Conservation (phyloP, 2,888 invertebrate species). For the Gymnocheta viridis region DNA sequence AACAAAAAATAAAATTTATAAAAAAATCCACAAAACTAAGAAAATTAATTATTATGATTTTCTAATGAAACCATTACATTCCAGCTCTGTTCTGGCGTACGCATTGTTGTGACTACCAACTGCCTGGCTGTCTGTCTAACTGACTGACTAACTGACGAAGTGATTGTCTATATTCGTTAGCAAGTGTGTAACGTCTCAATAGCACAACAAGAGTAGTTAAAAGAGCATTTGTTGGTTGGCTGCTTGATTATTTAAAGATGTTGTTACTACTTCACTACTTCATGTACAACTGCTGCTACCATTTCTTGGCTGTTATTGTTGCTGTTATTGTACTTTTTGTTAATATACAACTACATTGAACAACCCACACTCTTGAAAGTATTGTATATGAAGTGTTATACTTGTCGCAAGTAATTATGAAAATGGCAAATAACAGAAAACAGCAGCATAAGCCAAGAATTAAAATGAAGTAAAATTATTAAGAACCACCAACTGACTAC, state of each 20-base stretch:
- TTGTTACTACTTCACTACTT: background rate
- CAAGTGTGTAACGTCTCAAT: conserved; percentile 41
- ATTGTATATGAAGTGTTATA: conserved; percentile 59
- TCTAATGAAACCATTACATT: background rate
- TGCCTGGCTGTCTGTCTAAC: background rate
- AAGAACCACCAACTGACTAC: conserved; percentile 54
- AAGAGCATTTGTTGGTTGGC: conserved; percentile 24
- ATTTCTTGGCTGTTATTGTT: background rate
- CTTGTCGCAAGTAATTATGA: conserved; percentile 69
- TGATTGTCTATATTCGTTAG: background rate
- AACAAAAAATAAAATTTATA: too few relatives aligned
- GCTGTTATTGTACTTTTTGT: conserved; percentile 27
- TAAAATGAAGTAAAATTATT: conserved; percentile 47
- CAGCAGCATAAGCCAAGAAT: conserved; percentile 48
- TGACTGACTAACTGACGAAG: background rate
- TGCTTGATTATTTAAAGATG: conserved; percentile 21
- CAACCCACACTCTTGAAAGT: conserved; percentile 67
- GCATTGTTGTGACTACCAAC: background rate
- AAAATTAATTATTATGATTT: too few relatives aligned
- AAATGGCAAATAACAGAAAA: conserved; percentile 56
- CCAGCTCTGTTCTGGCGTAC: background rate
- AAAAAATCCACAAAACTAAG: too few relatives aligned
- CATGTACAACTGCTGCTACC: conserved; percentile 2
- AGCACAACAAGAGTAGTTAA: conserved; percentile 20
- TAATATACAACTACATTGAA: conserved; percentile 36